Evolutionary conservation across 2,888 invertebrate genomes (phyloP).

Genomic region (Cantharis lateralis): DNA sequence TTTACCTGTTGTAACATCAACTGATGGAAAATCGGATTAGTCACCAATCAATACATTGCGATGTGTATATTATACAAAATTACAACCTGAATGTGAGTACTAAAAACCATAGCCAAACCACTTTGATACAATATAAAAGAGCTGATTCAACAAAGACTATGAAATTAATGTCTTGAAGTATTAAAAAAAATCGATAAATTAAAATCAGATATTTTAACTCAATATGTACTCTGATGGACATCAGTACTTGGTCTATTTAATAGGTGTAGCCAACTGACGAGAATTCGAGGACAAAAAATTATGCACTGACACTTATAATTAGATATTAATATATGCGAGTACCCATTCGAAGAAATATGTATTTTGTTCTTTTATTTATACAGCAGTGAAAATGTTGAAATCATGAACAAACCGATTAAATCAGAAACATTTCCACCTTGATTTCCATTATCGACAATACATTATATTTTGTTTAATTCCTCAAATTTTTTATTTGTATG

Average conservation of each 20-base stretch:
- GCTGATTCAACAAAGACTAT: neutral
- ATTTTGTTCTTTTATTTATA: neutral
- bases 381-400: neutral
- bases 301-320: neutral
- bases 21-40: neutral
- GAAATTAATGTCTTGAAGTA: neutral
- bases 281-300: neutral
- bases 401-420: neutral
- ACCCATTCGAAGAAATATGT: neutral
- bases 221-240: neutral
- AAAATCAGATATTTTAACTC: neutral
- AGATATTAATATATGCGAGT: neutral
- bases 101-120: neutral
- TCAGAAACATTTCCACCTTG: neutral
- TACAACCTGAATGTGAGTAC: neutral
- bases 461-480: neutral
- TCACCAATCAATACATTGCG: neutral
- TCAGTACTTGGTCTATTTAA: neutral
- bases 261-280: neutral
- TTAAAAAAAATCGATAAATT: neutral
- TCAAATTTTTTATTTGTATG: neutral
- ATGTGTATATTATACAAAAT: neutral
- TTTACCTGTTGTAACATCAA: too few relatives aligned
- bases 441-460: neutral
- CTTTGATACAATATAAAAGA: too few relatives aligned